Base-by-base conservation (phyloP, 2,888 invertebrate genomes). In the Synergus japonicus region DNA sequence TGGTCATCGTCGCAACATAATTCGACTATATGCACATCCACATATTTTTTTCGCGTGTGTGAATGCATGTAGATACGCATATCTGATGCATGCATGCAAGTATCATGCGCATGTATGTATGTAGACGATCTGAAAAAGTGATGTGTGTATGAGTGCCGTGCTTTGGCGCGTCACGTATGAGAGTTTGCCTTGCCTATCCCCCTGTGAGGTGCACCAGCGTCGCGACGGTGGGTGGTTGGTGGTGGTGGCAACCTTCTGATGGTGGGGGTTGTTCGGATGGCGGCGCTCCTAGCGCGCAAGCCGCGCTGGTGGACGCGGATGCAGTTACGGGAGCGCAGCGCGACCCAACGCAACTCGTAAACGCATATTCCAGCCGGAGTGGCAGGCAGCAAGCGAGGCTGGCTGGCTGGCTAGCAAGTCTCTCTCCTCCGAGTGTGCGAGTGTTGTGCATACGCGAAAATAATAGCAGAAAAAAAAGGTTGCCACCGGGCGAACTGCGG, bases 261-360 rank as follows among this genome's bases (percentile, higher is more conserved):
- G 64, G 29, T 65, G 69, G 81, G 87, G 86, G 88, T 87, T 89
- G 87, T 83, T 87, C 86, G 88, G 89, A 89, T 90, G 89, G 91
- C 89, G 90, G 90, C 90, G 91, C 91, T 90, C 87, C 88, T 88
- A 89, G 91, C 92, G 91, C 91, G 89, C 90, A 90, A 89, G 90
- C 90, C 90, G 89, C 88, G 88, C 88, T 87, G 87, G 86, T 86
- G 88, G 90, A 90, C 90, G 90, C 90, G 90, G 90, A 91, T 92
- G 91, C 92, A 92, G 92, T 92, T 92, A 92, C 91, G 92, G 92
- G 92, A 92, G 92, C 92, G 92, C 92, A 91, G 91, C 91, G 92
- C 91, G 91, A 91, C 91, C 90, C 90, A 90, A 91, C 91, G 90
- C 91, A 91, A 90, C 91, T 86, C 84, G 85, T 85, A 85, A 83